phyloP scores from a whole-genome alignment of 2,797 vertebrate genomes.

The Molossus molossus region DNA sequence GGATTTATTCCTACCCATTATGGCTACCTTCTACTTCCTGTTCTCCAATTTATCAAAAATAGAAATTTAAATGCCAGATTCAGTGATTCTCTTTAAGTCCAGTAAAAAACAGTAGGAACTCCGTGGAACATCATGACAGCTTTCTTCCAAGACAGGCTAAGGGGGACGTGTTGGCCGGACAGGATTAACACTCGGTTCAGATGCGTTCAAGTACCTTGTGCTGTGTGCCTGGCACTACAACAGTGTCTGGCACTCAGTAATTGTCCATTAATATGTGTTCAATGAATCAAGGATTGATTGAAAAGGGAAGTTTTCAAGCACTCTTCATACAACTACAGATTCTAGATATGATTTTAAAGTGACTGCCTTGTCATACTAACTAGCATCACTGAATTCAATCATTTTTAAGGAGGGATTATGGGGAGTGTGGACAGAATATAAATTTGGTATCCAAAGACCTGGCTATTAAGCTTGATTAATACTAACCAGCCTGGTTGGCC shows the following conservation, averaged over 20 bases:
- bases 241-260: not conserved
- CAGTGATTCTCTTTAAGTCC: constrained; percentile 26
- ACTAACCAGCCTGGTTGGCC: not conserved
- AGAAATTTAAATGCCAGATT: not conserved
- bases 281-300: not conserved
- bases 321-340: not conserved
- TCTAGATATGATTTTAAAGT: constrained; percentile 6
- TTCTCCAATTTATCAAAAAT: constrained; percentile 48
- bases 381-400: constrained; percentile 13
- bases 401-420: not conserved
- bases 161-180: not conserved
- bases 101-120: not conserved
- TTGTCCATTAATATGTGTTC: constrained; percentile 38
- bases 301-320: constrained; percentile 6
- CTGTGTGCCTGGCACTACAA: not conserved
- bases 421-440: not conserved
- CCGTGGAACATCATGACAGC: not conserved
- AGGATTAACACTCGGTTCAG: not conserved
- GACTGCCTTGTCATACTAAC: not conserved
- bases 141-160: not conserved
- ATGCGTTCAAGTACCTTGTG: not conserved
- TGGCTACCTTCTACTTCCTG: not conserved
- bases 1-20: constrained; percentile 21
- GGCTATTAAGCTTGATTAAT: not conserved
- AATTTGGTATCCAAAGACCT: not conserved